These are phyloP conservation scores for Sclerodermus sp. DNA, from an alignment of 2,888 invertebrate genomes.

Conservation along the genomic window DNA sequence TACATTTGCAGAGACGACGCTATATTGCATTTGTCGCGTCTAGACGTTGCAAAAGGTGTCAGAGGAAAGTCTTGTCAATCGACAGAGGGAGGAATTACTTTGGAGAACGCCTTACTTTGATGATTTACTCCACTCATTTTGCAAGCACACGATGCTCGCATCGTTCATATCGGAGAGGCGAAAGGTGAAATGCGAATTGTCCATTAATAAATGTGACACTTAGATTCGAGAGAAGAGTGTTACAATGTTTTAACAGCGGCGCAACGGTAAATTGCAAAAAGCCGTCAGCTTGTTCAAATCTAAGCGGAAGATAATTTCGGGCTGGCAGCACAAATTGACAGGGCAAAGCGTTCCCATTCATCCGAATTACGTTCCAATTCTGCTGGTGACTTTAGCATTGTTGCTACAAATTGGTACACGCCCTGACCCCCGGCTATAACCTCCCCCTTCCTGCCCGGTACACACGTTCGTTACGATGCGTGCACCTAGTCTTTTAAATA, in stretches of 20 bases:
- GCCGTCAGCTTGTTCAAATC: slow-evolving; percentile 36
- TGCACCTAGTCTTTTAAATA: slow-evolving; percentile 26
- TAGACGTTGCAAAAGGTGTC: too few species aligned
- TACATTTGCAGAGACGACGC: too few species aligned
- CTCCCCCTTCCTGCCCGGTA: slow-evolving; percentile 20
- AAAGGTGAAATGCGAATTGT: not conserved
- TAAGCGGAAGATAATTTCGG: slow-evolving; percentile 52
- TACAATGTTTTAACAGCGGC: too few species aligned
- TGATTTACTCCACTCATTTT: too few species aligned
- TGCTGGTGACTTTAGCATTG: slow-evolving; percentile 57
- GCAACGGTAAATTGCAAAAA: slow-evolving; percentile 23
- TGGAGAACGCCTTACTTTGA: too few species aligned
- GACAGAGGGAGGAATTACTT: too few species aligned
- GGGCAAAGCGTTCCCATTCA: slow-evolving; percentile 54
- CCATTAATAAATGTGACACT: too few species aligned
- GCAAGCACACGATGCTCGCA: too few species aligned
- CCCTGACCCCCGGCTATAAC: slow-evolving; percentile 43
- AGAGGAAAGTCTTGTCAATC: too few species aligned
- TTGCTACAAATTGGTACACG: slow-evolving; percentile 57
- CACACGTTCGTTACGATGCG: slow-evolving; percentile 22
- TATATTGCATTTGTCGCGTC: too few species aligned
- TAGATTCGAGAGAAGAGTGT: too few species aligned
- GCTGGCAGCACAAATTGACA: slow-evolving; percentile 55
- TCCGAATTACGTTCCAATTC: slow-evolving; percentile 56
- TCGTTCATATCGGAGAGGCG: too few species aligned